phyloP scores from a whole-genome alignment of 2,888 invertebrate genomes.

The Cataglyphis cursor region DNA sequence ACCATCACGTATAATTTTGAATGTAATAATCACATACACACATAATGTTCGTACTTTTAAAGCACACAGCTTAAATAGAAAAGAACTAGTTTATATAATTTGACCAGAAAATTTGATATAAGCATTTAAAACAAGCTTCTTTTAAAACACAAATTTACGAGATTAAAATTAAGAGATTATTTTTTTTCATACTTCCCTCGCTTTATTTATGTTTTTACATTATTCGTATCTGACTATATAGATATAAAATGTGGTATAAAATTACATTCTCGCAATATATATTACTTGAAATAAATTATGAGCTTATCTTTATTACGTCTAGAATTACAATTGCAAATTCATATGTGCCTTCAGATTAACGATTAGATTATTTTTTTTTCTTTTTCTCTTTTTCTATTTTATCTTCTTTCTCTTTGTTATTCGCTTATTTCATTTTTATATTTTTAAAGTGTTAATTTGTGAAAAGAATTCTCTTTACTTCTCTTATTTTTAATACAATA shows the following conservation, averaged over 20 bases:
- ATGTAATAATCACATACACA: not conserved
- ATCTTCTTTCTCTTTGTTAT: not conserved
- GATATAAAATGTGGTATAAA: constrained; percentile 1
- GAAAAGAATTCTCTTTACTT: not conserved
- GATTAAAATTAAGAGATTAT: constrained; percentile 6
- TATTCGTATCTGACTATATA: not conserved
- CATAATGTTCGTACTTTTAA: not conserved
- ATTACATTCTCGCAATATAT: constrained; percentile 31
- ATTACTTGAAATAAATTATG: constrained; percentile 21
- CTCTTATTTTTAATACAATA: not conserved
- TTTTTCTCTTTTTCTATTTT: not conserved
- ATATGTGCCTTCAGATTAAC: constrained; percentile 33
- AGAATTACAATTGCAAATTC: constrained; percentile 23
- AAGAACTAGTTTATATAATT: not conserved
- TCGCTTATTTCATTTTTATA: not conserved
- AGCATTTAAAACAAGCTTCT: not conserved
- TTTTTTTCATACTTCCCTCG: not conserved
- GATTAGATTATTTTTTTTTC: constrained; percentile 19
- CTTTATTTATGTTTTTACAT: not conserved
- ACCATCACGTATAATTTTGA: not conserved
- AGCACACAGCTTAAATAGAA: not conserved
- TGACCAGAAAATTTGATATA: not conserved
- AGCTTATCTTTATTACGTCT: constrained; percentile 17
- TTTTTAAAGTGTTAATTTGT: not conserved
- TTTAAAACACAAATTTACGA: constrained; percentile 25